These are phyloP conservation scores for Trididemnum miniatum DNA, from an alignment of 23 tunicate genomes.

Conservation along the genomic window DNA sequence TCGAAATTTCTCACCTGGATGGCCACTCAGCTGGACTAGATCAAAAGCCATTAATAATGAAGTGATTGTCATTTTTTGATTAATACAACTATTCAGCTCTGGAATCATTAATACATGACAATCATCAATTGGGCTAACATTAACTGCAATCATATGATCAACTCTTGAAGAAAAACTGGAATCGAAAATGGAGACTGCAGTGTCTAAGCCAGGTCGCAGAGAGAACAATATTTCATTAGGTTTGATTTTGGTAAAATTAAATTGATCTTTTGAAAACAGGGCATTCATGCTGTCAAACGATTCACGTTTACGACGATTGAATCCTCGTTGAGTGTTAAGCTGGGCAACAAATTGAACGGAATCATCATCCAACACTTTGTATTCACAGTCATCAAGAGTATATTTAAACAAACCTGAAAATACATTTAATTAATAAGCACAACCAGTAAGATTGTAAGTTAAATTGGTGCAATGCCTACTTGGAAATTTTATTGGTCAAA, in stretches of 20 bases:
- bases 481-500: too few relatives aligned
- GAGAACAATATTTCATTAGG: slow-evolving; percentile 62
- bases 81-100: slow-evolving; percentile 27
- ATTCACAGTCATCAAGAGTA: slow-evolving; percentile 57
- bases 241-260: slow-evolving; percentile 87
- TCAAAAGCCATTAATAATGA: slow-evolving; percentile 76
- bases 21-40: slow-evolving; percentile 65
- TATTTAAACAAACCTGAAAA: slow-evolving; percentile 73
- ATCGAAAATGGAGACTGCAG: neutral
- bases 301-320: slow-evolving; percentile 75
- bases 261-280: slow-evolving; percentile 53
- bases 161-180: neutral
- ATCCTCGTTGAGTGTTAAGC: slow-evolving; percentile 74
- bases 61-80: slow-evolving; percentile 65
- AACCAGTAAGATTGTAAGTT: too few relatives aligned
- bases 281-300: slow-evolving; percentile 61
- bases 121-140: slow-evolving; percentile 86
- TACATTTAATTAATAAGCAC: neutral
- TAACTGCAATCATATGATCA: slow-evolving; percentile 41
- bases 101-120: slow-evolving; percentile 78
- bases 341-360: slow-evolving; percentile 55
- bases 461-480: too few relatives aligned
- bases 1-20: slow-evolving; percentile 66
- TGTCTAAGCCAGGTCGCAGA: slow-evolving; percentile 21
- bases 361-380: slow-evolving; percentile 29